These are phyloP conservation scores for Pavo muticus DNA, from an alignment of 2,113 vertebrate genomes.

Conservation along the genomic window DNA sequence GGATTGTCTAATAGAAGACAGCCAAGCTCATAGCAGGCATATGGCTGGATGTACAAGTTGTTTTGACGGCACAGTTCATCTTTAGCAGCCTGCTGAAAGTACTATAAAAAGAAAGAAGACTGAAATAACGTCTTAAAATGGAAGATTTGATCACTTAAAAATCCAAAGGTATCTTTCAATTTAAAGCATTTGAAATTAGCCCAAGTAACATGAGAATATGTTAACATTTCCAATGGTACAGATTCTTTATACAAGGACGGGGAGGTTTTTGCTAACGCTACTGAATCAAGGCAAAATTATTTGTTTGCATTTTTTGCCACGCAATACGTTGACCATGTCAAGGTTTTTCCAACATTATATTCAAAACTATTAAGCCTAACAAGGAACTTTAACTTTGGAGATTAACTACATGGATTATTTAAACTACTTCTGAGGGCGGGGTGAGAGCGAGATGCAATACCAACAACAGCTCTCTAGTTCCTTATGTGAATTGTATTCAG, in stretches of 20 bases:
- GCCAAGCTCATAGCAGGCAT: slow-evolving; percentile 96
- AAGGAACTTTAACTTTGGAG: neutral
- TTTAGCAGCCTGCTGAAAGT: slow-evolving; percentile 90
- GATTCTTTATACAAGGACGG: neutral
- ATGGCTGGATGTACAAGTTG: slow-evolving; percentile 93
- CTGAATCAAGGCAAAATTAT: neutral
- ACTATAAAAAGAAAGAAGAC: slow-evolving; percentile 75
- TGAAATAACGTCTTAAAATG: neutral
- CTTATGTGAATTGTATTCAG: neutral
- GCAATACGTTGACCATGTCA: neutral
- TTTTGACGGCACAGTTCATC: slow-evolving; percentile 88
- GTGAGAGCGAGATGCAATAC: neutral
- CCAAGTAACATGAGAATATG: neutral
- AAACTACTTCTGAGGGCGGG: neutral
- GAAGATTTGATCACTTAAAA: neutral
- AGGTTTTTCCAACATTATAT: neutral
- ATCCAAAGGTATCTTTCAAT: neutral
- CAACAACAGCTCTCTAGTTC: neutral
- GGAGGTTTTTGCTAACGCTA: neutral
- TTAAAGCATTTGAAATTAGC: neutral
- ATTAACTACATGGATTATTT: neutral
- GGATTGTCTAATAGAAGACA: slow-evolving; percentile 91
- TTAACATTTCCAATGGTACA: neutral
- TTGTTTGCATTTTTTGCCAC: neutral
- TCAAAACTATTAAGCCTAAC: neutral